These are phyloP conservation scores for Lerema accius DNA, from an alignment of 1,140 invertebrate species.

Conservation along the genomic window DNA sequence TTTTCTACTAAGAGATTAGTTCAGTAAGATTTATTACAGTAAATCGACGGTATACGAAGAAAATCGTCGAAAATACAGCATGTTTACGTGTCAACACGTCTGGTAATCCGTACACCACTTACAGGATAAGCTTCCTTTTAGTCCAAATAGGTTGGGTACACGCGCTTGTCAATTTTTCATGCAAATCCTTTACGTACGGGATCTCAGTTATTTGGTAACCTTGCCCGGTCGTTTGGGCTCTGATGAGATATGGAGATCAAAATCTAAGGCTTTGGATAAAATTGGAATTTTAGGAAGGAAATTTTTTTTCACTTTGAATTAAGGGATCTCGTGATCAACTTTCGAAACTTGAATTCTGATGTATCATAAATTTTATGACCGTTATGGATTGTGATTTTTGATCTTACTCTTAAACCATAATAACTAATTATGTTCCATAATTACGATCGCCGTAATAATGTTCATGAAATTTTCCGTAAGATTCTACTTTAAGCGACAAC, in stretches of 20 bases:
- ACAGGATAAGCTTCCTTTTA: conserved; percentile 38
- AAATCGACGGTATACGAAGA: background rate
- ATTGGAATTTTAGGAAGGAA: background rate
- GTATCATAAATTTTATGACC: too few relatives aligned
- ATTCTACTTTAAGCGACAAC: too few relatives aligned
- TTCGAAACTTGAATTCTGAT: too few relatives aligned
- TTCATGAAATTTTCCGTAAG: too few relatives aligned
- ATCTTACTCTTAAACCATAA: too few relatives aligned
- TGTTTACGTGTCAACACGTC: background rate
- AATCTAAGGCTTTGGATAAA: background rate
- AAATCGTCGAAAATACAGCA: background rate
- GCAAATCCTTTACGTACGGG: conserved; percentile 48
- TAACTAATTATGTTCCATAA: too few relatives aligned
- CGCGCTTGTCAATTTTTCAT: conserved; percentile 54
- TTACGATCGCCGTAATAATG: too few relatives aligned
- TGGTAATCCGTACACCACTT: background rate
- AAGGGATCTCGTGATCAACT: too few relatives aligned
- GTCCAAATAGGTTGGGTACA: conserved; percentile 36
- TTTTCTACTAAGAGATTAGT: too few relatives aligned
- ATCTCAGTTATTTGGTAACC: conserved; percentile 35
- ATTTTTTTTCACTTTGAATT: background rate
- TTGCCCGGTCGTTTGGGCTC: conserved; percentile 4
- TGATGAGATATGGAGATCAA: background rate
- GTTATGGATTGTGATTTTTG: too few relatives aligned
- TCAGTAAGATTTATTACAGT: conserved; percentile 21